Base-by-base conservation (phyloP, 2,888 invertebrate species). In the Anaspis maculata region DNA sequence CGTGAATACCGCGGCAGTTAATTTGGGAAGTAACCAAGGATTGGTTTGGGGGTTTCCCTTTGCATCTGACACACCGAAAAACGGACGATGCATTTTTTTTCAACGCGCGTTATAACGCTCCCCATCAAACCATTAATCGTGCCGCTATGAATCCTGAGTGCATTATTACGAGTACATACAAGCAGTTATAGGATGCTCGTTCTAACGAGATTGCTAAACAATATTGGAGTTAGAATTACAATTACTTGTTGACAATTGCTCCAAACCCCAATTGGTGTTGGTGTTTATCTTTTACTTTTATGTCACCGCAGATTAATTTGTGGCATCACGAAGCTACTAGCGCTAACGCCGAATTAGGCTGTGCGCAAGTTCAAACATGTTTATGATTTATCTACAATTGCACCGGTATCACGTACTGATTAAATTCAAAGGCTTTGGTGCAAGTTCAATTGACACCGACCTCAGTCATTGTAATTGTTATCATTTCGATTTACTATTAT, bases 41-140 rank as follows among this genome's bases (percentile, higher is more conserved):
- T 46, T 44, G 32, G 13, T 16, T 19, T 16, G 15, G 12, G 26
- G 13, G 16, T n/a, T n/a, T n/a, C n/a, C n/a, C n/a, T n/a, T n/a
- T 19, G 25, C 15, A 10, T 28, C 10, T 39, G 41, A 31, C 29
- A 36, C 27, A 26, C 29, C 35, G 38, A 43, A 45, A 49, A 40
- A 45, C 38, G 42, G 24, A 5, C 24, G 41, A 35, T 34, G 32
- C 30, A 29, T 34, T 46, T 48, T 48, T 50, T 48, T 44, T 30
- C 30, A 15, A 37, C 26, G 29, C 40, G 37, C 10, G 24, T 39
- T 39, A 41, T 42, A 47, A 45, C 46, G 42, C 41, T 32, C 41
- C 41, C 48, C 53, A 49, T 50, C 42, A 51, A 48, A 46, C 49
- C 51, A 54, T 54, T 54, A 53, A 51, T 45, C 39, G 13, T 32